Base-by-base conservation (phyloP, 2,888 invertebrate genomes). In the Agrotis ipsilon region DNA sequence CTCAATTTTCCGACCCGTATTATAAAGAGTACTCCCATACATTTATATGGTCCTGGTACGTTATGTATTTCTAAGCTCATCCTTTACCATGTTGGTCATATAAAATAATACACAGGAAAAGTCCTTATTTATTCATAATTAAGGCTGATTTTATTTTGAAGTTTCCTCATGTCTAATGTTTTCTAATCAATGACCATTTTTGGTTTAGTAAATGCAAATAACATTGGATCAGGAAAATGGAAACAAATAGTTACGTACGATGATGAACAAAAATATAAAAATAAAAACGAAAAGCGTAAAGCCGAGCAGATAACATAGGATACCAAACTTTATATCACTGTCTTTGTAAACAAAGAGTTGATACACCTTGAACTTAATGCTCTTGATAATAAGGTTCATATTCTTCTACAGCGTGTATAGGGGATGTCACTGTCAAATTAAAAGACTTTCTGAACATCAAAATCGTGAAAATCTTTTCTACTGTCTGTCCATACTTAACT, bases 61-160 rank as follows among this genome's bases (percentile, higher is more conserved):
- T 68, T 24, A 75, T 75, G 69, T 68, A 48, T 76, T 54, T 69
- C 21, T 73, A 16, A 21, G 75, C 21, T 59, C n/a, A 27, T 54
- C 49, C 45, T 57, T 32, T 24, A n/a, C 27, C 39, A 32, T 65
- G 11, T 19, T 57, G 14, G 27, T 55, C 14, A 46, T 21, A 32
- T 13, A 21, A 18, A 27, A 51, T 18, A 21, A 11, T 32, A n/a
- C 9, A 46, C 46, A 43, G 67, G 48, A 59, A 48, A 39, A 19
- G 13, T n/a, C 7, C 14, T 0, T 43, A 16, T 3, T n/a, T 69
- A 45, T 67, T 59, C 19, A 14, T 39, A 16, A n/a, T 18, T 9
- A 14, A 51, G 51, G 18, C 43, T 14, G 45, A 14, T 67, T 52
- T 27, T 14, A 18, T 45, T 21, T n/a, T 3, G 16, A n/a, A 24